Evolutionary conservation across 37 sponge, comb jelly and placozoan species (phyloP), one percentile per base, ranked within the genome.

Genomic region (Haliclona indistincta): DNA sequence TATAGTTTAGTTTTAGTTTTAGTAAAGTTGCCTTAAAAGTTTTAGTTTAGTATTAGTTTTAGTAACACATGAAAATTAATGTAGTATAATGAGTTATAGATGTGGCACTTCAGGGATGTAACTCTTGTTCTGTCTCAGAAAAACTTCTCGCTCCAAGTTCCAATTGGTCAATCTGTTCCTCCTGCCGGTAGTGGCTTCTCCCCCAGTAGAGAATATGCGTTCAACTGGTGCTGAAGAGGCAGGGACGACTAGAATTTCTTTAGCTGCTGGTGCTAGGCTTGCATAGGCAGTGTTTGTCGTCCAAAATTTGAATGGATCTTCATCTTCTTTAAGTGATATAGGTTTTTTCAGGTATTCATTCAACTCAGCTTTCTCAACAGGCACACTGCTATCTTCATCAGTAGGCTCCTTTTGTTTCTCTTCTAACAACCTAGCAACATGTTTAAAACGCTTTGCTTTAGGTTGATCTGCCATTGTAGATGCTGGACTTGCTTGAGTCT

Each of bases 211-310:
- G 23, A 69, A 69, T 11, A 40, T 42, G 13, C 70, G 4, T 45
- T 69, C 70, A 37, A 69, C 70, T 26, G 51, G 70, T 43, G 70
- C 70, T 69, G 70, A 37, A 22, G 70, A 44, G 4, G 70, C 70
- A 38, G 70, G 49, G 4, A 23, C 15, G 22, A 45, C 43, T 40
- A 69, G 23, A 19, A 69, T 69, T 3, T 69, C 70, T 42, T 45
- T 42, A 42, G 45, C 70, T 42, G 41, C 70, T 17, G 49, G 49
- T 69, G 70, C 44, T 37, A 69, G 23, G 7, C 41, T 37, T 26
- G 70, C 45, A 42, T 22, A 69, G 4, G 23, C 43, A 44, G 37
- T 42, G 17, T 42, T 10, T 26, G 37, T 69, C 30, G 41, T 42
- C 70, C 70, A 69, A 15, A 30, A 69, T 3, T 22, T 19, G 41